Conservation (phyloP, 2,888 invertebrate species). For the Aproaerema taeniolella region DNA sequence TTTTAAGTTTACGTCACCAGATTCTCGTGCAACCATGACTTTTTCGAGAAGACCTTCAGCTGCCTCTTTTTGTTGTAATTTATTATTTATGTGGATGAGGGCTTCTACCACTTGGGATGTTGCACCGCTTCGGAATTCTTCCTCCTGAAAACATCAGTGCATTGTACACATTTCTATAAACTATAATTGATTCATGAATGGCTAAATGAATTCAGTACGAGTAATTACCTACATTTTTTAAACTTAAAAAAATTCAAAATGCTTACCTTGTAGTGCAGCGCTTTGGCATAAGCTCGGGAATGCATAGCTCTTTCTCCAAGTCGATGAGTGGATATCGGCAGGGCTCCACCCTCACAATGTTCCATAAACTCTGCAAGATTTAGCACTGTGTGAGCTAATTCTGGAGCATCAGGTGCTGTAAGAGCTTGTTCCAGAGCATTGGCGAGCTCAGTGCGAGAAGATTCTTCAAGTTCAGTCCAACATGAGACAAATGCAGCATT, state of each 20-base stretch:
- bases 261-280: slow-evolving; percentile 76
- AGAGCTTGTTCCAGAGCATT: slow-evolving; percentile 92
- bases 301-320: slow-evolving; percentile 97
- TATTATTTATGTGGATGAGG: slow-evolving; percentile 97
- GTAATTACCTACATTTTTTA: too few species aligned
- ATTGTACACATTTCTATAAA: background rate
- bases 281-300: slow-evolving; percentile 86
- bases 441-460: slow-evolving; percentile 90
- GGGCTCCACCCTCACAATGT: slow-evolving; percentile 96
- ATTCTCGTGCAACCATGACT: slow-evolving; percentile 88
- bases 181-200: too few species aligned
- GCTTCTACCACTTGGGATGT: slow-evolving; percentile 94
- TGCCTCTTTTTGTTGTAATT: slow-evolving; percentile 98
- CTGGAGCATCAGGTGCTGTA: slow-evolving; percentile 94
- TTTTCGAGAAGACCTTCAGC: slow-evolving; percentile 95
- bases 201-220: too few species aligned
- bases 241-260: too few species aligned
- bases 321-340: slow-evolving; percentile 92
- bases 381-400: slow-evolving; percentile 96
- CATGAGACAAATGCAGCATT: slow-evolving; percentile 99
- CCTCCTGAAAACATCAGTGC: slow-evolving; percentile 79
- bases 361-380: slow-evolving; percentile 99
- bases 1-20: slow-evolving; percentile 76
- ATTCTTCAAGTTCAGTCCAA: slow-evolving; percentile 95
- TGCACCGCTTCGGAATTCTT: slow-evolving; percentile 91